Evolutionary conservation across 1,140 invertebrate species (phyloP), one percentile per base, ranked within the genome.

Genomic region (Latrodectus geometricus): DNA sequence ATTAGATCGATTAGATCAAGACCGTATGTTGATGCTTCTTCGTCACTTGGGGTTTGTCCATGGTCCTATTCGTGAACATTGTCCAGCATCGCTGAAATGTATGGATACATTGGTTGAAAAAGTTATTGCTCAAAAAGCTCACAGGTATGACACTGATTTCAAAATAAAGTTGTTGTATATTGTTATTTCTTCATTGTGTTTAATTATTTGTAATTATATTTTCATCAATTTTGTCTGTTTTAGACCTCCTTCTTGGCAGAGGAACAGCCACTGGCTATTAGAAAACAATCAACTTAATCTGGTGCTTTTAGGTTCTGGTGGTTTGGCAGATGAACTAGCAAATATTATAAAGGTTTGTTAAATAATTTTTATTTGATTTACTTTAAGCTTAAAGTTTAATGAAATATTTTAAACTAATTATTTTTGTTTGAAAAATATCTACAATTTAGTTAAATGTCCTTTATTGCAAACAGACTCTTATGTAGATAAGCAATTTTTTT

Each of bases 1-100:
- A 89, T 92, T 99, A 89, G 96, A 98, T 91, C 93, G 96, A 88
- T 92, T 98, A 89, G 97, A 98, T 92, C 97, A 98, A 92, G 97
- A 99, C 90, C 92, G 98, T 88, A 97, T 97, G 90, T 92, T 98
- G 84, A 97, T 98, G 94, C 92, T 99, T 48, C 96, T 98, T 88
- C 97, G 98, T 90, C 97, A 99, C 92, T 92, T 99, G 49, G 97
- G 97, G 76, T 99, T 99, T 92, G 95, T 99, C 72, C 97, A 99
- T 91, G 97, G 96, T 92, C 97, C 97, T 15, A 96, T 97, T 90
- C 92, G 95, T 54, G 97, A 98, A 91, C 96, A 97, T 90, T 99
- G 98, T 91, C 97, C 96, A 23, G 95, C 96, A 66, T 87, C 85
- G 66, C 96, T 95, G 91, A 76, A 96, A 91, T 99, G 97, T 91